Evolutionary conservation across 2,888 invertebrate species (phyloP), one percentile per base, ranked within the genome.

Genomic region (Trachelus tabidus): DNA sequence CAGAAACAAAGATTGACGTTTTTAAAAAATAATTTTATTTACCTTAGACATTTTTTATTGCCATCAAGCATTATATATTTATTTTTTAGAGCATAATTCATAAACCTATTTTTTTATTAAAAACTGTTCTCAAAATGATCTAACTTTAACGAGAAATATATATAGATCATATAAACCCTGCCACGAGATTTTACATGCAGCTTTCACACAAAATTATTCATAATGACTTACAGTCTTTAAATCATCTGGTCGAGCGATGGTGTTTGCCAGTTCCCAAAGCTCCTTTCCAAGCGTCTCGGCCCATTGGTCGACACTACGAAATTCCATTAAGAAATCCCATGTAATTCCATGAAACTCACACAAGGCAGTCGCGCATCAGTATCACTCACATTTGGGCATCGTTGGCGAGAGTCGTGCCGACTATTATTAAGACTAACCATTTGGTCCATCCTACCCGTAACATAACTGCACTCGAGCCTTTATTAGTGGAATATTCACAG

Each of bases 221-320:
- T 23, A 0, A 23, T 23, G 76, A 93, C 94, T 94, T 92, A 96
- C 97, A 84, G 93, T 93, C 92, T 95, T 94, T 80, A 97, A 95
- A 92, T 96, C 95, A 84, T 94, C 93, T 76, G 95, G 95, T 91
- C 96, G 96, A 68, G 96, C 97, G 86, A 97, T 95, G 82, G 94
- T 94, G 88, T 95, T 94, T 77, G 96, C 97, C 81, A 97, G 93
- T 86, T 94, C 94, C 95, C 95, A 96, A 83, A 97, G 92, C 88
- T 97, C 96, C 81, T 95, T 94, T 56, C 97, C 97, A 80, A 98
- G 93, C 79, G 93, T 93, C 82, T 94, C 93, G 34, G 97, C 96
- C 97, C 97, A 97, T 92, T 94, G 94, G 88, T 94, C 94, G 74
- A 97, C 95, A 81, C 97, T 97, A 92, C n/a, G 92, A 92, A 71